These are phyloP conservation scores for Leucophenga montana DNA, from an alignment of 2,888 invertebrate species.

Conservation along the genomic window DNA sequence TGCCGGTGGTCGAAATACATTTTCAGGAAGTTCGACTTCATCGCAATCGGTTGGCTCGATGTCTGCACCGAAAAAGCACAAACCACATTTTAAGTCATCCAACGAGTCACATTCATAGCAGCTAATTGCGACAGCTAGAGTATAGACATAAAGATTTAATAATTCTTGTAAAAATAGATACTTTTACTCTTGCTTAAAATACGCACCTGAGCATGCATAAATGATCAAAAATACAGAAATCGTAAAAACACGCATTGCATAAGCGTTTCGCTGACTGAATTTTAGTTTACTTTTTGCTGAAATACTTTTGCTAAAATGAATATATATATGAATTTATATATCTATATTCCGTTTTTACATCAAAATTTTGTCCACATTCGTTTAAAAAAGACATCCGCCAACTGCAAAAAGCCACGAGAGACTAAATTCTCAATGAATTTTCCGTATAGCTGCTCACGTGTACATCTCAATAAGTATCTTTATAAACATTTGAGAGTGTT, in stretches of 20 bases:
- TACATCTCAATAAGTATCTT: too few species aligned
- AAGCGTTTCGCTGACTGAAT: not conserved
- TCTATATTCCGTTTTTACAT: not conserved
- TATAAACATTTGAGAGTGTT: not conserved
- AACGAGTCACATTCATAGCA: slow-evolving; percentile 70
- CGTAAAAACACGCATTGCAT: slow-evolving; percentile 25
- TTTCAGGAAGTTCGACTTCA: slow-evolving; percentile 57
- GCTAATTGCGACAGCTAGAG: slow-evolving; percentile 56
- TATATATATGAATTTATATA: not conserved
- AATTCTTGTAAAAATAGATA: slow-evolving; percentile 2
- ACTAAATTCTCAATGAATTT: slow-evolving; percentile 4
- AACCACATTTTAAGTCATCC: slow-evolving; percentile 61
- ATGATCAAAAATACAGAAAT: not conserved
- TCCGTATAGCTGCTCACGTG: not conserved
- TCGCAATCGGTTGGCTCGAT: slow-evolving; percentile 62
- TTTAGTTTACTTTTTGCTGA: not conserved
- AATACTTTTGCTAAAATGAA: not conserved
- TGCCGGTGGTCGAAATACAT: slow-evolving; percentile 53
- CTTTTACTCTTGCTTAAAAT: not conserved
- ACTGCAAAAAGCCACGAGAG: not conserved
- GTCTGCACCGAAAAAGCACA: slow-evolving; percentile 54
- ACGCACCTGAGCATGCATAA: slow-evolving; percentile 11
- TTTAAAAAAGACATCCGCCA: not conserved
- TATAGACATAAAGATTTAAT: not conserved
- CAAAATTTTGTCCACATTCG: not conserved